Conservation (phyloP, 2,797 vertebrate species). For the Oophaga sylvatica region DNA sequence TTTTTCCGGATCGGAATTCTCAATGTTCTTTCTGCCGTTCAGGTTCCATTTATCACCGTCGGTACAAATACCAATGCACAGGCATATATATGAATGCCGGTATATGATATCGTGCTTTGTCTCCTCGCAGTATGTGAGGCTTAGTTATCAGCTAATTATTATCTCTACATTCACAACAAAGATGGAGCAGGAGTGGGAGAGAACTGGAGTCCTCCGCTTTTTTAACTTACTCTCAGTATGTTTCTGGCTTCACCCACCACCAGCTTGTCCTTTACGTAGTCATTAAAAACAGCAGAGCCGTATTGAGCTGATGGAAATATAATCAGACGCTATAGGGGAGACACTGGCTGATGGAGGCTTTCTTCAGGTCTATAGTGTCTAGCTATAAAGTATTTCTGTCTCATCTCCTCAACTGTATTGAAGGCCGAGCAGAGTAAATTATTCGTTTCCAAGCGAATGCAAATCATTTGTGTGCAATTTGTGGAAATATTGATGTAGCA, state of each 20-base stretch:
- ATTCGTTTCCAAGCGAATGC: neutral
- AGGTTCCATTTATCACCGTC: neutral
- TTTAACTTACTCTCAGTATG: constrained; percentile 19
- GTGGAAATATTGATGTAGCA: neutral
- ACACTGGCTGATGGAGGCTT: neutral
- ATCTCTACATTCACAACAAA: constrained; percentile 30
- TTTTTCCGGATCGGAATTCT: neutral
- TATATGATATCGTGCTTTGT: neutral
- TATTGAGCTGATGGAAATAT: neutral
- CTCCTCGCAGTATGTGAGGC: constrained; percentile 17
- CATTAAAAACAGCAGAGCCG: constrained; percentile 28
- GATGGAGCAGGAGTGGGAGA: neutral
- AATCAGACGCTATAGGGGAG: constrained; percentile 17
- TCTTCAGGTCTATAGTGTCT: neutral
- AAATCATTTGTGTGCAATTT: neutral
- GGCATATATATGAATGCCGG: neutral
- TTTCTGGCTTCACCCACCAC: neutral
- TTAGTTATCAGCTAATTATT: constrained; percentile 24
- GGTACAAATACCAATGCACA: neutral
- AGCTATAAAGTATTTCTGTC: neutral
- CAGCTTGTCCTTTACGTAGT: constrained; percentile 17
- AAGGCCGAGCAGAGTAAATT: neutral
- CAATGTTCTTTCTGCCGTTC: neutral
- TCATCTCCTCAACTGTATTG: neutral
- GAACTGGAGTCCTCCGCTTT: constrained; percentile 9